A percentile compares a stretch with the other conserved stretches of the same genome.
Conservation (phyloP, 2,888 invertebrate species). For the Eupithecia subfuscata region DNA sequence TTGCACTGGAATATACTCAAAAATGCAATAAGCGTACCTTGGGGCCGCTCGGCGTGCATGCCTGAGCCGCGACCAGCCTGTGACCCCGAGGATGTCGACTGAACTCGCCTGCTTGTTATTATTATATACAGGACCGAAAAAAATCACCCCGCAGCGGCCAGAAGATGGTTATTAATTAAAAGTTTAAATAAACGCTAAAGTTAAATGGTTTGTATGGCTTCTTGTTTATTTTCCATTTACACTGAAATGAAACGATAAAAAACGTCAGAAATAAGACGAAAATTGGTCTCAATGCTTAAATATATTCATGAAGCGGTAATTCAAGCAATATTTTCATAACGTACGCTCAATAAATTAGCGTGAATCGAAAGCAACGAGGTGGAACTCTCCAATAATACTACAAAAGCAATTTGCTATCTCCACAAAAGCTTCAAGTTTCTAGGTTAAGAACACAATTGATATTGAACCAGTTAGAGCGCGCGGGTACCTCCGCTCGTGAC, state of each 20-base stretch:
- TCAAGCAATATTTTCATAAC: slow-evolving; percentile 8
- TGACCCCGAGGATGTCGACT: slow-evolving; percentile 16
- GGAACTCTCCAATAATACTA: slow-evolving; percentile 23
- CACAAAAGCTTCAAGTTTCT: slow-evolving; percentile 34
- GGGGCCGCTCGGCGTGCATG: slow-evolving; percentile 40
- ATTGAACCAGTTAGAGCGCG: slow-evolving; percentile 29
- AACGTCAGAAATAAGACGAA: background rate
- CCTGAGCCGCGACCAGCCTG: slow-evolving; percentile 32
- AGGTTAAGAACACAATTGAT: slow-evolving; percentile 37
- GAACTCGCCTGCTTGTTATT: slow-evolving; percentile 11
- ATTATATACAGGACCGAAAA: slow-evolving; percentile 13
- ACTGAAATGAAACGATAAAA: background rate
- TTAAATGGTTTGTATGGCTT: background rate
- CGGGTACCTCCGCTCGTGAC: slow-evolving; percentile 17
- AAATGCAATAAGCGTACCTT: slow-evolving; percentile 61
- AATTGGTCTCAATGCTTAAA: background rate
- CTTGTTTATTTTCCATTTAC: slow-evolving; percentile 3
- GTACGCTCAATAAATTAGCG: slow-evolving; percentile 13
- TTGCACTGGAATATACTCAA: slow-evolving; percentile 47
- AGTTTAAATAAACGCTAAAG: slow-evolving; percentile 2
- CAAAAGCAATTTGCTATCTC: slow-evolving; percentile 34
- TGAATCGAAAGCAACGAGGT: slow-evolving; percentile 11
- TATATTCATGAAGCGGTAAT: background rate
- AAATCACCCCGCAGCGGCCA: background rate
- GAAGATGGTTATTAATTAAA: background rate